Percentiles rank a stretch among this genome's conserved stretches.
Conservation (phyloP, 2,113 vertebrate genomes). For the Scomber japonicus region DNA sequence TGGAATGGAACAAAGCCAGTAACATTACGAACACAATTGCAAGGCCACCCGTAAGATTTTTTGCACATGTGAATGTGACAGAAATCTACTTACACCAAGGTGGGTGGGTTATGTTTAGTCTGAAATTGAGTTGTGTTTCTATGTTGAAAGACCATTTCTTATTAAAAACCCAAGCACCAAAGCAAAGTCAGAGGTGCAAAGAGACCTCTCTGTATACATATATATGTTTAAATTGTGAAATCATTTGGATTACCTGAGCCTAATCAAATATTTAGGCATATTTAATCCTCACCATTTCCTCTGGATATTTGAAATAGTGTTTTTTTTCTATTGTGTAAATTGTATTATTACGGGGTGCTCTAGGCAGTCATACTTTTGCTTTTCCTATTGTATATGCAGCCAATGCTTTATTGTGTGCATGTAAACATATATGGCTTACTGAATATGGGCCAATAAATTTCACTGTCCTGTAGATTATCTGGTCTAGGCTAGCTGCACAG, state of each 20-base stretch:
- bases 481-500: background rate
- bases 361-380: background rate
- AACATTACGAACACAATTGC: background rate
- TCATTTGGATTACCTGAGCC: background rate
- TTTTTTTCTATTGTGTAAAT: background rate
- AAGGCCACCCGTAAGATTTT: background rate
- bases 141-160: background rate
- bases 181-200: too few species aligned
- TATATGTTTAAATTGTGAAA: background rate
- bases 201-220: too few species aligned
- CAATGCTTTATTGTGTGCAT: background rate
- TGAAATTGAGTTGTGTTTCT: constrained; percentile 9
- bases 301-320: background rate
- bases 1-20: background rate
- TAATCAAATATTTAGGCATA: background rate
- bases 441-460: background rate
- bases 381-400: background rate
- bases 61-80: background rate
- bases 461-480: background rate
- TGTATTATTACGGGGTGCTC: background rate
- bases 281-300: background rate
- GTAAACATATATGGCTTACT: background rate
- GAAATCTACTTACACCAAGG: background rate
- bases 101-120: background rate
- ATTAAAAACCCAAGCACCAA: too few species aligned